A percentile compares a stretch with the other conserved stretches of the same genome.
Conservation (phyloP, 2,797 vertebrate species). For the Leucoraja ocellata region DNA sequence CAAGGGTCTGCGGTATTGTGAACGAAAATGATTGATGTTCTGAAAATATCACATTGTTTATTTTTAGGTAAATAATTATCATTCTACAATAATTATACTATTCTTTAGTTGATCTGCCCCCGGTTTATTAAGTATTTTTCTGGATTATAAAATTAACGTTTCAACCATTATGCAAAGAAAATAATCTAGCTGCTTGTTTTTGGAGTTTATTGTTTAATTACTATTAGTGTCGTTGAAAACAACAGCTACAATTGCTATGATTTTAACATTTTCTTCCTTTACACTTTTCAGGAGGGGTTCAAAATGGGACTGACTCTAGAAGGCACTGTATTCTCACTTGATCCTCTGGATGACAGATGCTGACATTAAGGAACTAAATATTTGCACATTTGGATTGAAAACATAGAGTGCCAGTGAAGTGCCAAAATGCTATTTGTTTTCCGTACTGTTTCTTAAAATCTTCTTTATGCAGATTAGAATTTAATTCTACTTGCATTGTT, state of each 20-base stretch:
- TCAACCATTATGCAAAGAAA: neutral
- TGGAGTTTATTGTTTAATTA: neutral
- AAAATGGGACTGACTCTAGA: slow-evolving; percentile 99
- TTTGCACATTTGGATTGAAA: slow-evolving; percentile 45
- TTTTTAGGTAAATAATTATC: neutral
- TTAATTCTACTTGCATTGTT: neutral
- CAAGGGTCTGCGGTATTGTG: neutral
- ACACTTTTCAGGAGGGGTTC: slow-evolving; percentile 95
- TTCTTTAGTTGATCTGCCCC: neutral
- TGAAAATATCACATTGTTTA: neutral
- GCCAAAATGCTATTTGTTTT: slow-evolving; percentile 6
- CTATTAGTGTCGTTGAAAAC: neutral
- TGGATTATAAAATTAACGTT: neutral
- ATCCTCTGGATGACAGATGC: slow-evolving; percentile 86
- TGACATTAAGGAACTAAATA: slow-evolving; percentile 67
- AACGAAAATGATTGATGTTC: neutral
- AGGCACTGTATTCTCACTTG: slow-evolving; percentile 93
- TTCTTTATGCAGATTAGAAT: neutral
- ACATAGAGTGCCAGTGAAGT: slow-evolving; percentile 30
- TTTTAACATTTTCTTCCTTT: slow-evolving; percentile 41
- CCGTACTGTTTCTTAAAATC: slow-evolving; percentile 9
- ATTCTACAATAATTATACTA: neutral
- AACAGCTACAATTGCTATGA: slow-evolving; percentile 37
- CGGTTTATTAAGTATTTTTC: neutral
- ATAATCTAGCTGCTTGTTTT: neutral